Evolutionary conservation across 2,113 vertebrate genomes (phyloP), one percentile per base, ranked within the genome.

Genomic region (Nannobrachium achirus): DNA sequence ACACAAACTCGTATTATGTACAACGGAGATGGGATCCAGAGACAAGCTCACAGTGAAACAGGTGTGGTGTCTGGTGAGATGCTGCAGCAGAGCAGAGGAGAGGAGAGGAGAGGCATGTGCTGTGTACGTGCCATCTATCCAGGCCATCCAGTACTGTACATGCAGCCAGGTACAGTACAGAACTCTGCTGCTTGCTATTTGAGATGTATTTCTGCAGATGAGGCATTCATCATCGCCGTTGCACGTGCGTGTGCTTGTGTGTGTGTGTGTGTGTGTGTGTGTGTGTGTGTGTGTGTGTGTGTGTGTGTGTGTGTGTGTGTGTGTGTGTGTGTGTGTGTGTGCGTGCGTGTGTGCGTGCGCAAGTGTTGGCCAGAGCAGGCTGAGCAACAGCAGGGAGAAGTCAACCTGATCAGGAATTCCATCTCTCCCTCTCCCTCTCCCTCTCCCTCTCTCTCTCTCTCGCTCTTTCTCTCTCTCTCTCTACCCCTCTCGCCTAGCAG

Each of bases 191-290:
- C 3, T 84, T 79, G 79, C 81, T 88, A 74, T 90, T 87, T 89
- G 87, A 87, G 89, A 90, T 89, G 82, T 86, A 84, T 87, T 88
- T 83, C 84, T 87, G 62, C 72, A 84, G 82, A 88, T 85, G 83
- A 90, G 87, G 81, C 89, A 90, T 90, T 90, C 87, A 88, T 89
- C 87, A 89, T 83, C 65, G 81, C 71, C 63, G 76, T 80, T 62
- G 78, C 6, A 5, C 3, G 25, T 33, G 25, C 6, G 25, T 5
- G 25, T 33, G 25, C 6, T 3, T 33, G 25, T 33, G 25, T 33
- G 25, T 33, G 25, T 33, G 25, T 33, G 25, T 33, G 25, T 33
- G 25, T 33, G 25, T 33, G 25, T 33, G 25, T 25, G 20, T 25
- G 20, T 56, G 58, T 25, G 20, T 25, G 20, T 25, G 20, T 25